Evolutionary conservation across 2,797 vertebrate genomes (phyloP), one percentile per base, ranked within the genome.

Genomic region (Rhodeus uyekii): DNA sequence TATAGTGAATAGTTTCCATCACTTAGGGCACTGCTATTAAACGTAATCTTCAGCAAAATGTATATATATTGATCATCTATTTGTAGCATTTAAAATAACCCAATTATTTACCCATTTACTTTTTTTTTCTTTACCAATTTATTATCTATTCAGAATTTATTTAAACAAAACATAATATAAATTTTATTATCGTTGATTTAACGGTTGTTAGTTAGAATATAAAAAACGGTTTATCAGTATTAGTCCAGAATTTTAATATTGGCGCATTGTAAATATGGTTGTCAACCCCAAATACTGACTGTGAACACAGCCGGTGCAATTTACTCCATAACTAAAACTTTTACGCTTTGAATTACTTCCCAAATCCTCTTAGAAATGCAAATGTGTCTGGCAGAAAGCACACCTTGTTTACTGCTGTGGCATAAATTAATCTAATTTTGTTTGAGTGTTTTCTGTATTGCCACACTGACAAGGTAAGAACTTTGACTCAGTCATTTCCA

Each of bases 361-460:
- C 12, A 69, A 69, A 69, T 29, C 50, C 14, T 72, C 39, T 61
- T 19, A 48, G 58, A 80, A 34, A 29, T 18, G 39, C 39, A 72
- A 34, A 29, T 34, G 22, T 24, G 22, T 29, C 53, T 76, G 24
- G 24, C 73, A 76, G 29, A n/a, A 48, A 27, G 32, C 16, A 5
- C 55, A 46, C 29, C 38, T 72, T 61, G 53, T 72, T 61, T 72
- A 61, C 32, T 19, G 22, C 22, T 73, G 27, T 46, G 55, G 58
- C 16, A 80, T 61, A 48, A 72, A 38, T 63, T 5, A 19, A 73
- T 80, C 29, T 29, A 63, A 72, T 72, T 72, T 12, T 8, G 16
- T 72, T 39, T 46, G 68, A 61, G 22, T 72, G 29, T 61, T 60
- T 80, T 46, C n/a, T 38, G 39, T 60, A 50, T 29, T 73, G 67